A percentile compares a stretch with the other conserved stretches of the same genome.
Conservation (phyloP, 1,140 invertebrate species). For the Anthonomus grandis region DNA sequence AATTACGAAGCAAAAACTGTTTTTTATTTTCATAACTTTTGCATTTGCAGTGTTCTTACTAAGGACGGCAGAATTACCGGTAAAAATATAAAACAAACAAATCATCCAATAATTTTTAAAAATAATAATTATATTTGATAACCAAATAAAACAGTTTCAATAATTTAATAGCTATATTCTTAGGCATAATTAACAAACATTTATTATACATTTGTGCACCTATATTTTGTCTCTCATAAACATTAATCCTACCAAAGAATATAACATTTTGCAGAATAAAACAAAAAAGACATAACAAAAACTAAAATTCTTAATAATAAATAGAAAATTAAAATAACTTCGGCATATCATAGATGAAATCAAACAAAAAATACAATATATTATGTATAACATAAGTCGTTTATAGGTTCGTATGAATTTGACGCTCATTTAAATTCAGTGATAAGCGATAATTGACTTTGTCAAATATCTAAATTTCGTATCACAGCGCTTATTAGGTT, state of each 20-base stretch:
- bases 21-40: too few species aligned
- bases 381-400: constrained; percentile 14
- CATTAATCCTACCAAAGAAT: background rate
- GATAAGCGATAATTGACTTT: constrained; percentile 8
- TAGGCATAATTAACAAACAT: background rate
- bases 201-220: constrained; percentile 12
- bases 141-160: too few species aligned
- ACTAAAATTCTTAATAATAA: constrained; percentile 7
- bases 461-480: constrained; percentile 3
- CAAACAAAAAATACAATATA: background rate
- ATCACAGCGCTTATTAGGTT: constrained; percentile 19
- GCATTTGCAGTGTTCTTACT: too few species aligned
- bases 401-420: constrained; percentile 9
- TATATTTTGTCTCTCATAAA: constrained; percentile 22
- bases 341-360: background rate
- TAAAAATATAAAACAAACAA: too few species aligned
- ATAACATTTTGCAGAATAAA: background rate
- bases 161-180: too few species aligned
- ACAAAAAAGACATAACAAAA: constrained; percentile 1
- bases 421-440: background rate
- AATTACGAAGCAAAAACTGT: too few species aligned
- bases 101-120: too few species aligned
- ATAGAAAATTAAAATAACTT: background rate
- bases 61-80: too few species aligned
- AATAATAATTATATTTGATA: too few species aligned